Percentiles rank a stretch among this genome's conserved stretches.
Conservation (phyloP, 2,797 vertebrate genomes). For the Sebastes reedi region DNA sequence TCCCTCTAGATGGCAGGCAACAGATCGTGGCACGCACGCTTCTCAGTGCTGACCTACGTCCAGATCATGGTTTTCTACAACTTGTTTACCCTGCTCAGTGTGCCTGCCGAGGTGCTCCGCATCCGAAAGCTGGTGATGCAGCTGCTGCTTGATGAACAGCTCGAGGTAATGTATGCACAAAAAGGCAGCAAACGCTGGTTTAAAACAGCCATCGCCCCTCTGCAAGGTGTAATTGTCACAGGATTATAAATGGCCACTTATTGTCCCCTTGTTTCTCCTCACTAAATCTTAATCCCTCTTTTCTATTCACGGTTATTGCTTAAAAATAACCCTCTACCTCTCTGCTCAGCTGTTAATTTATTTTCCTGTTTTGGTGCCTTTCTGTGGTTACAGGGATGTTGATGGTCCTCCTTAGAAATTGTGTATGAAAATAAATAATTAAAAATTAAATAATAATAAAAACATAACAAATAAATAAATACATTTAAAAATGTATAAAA, state of each 20-base stretch:
- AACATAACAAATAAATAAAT: no score
- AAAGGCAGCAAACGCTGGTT: conserved; percentile 17
- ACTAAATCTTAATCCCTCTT: conserved; percentile 49
- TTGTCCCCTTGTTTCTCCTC: conserved; percentile 35
- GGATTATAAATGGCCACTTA: conserved; percentile 59
- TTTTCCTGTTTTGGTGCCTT: conserved; percentile 22
- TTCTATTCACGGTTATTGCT: conserved; percentile 38
- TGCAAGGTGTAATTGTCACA: conserved; percentile 34
- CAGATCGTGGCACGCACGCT: conserved; percentile 96
- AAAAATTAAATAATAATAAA: no score
- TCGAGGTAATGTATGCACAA: conserved; percentile 85
- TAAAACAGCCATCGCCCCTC: conserved; percentile 26
- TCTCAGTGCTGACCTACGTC: conserved; percentile 94
- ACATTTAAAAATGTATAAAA: no score
- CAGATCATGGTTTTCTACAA: conserved; percentile 99
- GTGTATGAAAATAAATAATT: no score
- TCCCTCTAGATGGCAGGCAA: conserved; percentile 87
- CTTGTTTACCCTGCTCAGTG: conserved; percentile 93
- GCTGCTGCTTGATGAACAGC: conserved; percentile 94
- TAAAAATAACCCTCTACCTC: conserved; percentile 47
- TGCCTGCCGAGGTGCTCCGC: conserved; percentile 85
- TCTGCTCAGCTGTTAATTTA: conserved; percentile 14
- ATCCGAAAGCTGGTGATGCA: conserved; percentile 89
- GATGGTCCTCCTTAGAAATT: neutral
- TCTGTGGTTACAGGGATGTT: conserved; percentile 26